Evolutionary conservation across 2,888 invertebrate genomes (phyloP).

Genomic region (Zygaena filipendulae): DNA sequence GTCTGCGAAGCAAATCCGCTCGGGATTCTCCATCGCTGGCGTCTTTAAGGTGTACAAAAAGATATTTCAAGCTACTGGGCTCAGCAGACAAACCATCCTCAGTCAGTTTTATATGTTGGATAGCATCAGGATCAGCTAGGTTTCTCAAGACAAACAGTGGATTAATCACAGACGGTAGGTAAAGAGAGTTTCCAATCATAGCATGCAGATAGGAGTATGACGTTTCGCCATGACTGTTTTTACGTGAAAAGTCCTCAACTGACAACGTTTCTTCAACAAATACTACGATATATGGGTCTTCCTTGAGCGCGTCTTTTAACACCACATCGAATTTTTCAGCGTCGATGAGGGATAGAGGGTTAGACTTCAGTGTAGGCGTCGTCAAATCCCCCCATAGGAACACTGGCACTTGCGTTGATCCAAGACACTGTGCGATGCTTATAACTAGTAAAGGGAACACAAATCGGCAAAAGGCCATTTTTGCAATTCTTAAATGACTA

Average conservation of each 20-base stretch:
- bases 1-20: constrained; percentile 64
- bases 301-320: constrained; percentile 37
- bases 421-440: constrained; percentile 38
- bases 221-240: constrained; percentile 43
- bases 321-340: constrained; percentile 37
- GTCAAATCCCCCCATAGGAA: constrained; percentile 66
- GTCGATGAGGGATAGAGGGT: constrained; percentile 36
- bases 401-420: constrained; percentile 64
- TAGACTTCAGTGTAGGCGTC: constrained; percentile 26
- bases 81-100: constrained; percentile 42
- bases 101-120: constrained; percentile 40
- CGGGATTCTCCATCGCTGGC: constrained; percentile 65
- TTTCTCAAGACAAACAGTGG: constrained; percentile 66
- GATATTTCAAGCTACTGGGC: constrained; percentile 50
- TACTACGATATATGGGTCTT: constrained; percentile 50
- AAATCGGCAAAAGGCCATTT: constrained; percentile 58
- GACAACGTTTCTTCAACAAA: constrained; percentile 67
- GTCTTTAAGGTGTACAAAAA: constrained; percentile 69
- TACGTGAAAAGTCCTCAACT: constrained; percentile 67
- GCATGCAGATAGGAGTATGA: constrained; percentile 44
- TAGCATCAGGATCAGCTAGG: constrained; percentile 42
- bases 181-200: constrained; percentile 43
- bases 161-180: constrained; percentile 72
- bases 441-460: constrained; percentile 48
- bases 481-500: constrained; percentile 22